These are phyloP conservation scores for Ditylenchus weischeri DNA, from an alignment of 2,888 invertebrate species.

Conservation along the genomic window DNA sequence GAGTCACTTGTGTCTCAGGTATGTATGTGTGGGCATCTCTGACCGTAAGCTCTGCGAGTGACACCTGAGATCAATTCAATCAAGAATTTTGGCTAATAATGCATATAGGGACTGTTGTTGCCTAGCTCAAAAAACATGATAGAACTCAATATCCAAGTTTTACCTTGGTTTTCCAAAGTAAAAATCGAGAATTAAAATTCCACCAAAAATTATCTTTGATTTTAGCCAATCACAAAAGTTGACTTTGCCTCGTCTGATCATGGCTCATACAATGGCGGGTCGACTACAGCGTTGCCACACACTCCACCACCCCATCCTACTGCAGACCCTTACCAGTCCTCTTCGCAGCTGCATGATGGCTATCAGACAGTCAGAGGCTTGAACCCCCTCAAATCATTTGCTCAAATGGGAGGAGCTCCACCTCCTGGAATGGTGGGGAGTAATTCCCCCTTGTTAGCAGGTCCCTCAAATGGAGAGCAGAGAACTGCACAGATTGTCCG, in stretches of 20 bases:
- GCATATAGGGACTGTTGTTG: too few relatives aligned
- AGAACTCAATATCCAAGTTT: neutral
- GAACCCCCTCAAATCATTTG: slow-evolving; percentile 42
- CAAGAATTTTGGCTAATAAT: too few relatives aligned
- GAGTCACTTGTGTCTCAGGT: too few relatives aligned
- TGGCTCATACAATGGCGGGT: slow-evolving; percentile 48
- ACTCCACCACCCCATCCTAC: slow-evolving; percentile 22
- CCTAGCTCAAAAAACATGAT: too few relatives aligned
- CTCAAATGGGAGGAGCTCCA: slow-evolving; percentile 38
- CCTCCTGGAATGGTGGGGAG: slow-evolving; percentile 22
- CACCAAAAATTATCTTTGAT: slow-evolving; percentile 16
- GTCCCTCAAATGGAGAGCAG: neutral
- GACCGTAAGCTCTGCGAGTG: too few relatives aligned
- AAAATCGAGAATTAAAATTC: neutral
- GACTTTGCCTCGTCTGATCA: slow-evolving; percentile 41
- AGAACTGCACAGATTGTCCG: slow-evolving; percentile 39
- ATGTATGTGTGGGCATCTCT: too few relatives aligned
- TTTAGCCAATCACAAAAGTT: slow-evolving; percentile 50
- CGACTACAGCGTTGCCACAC: slow-evolving; percentile 42
- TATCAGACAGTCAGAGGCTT: slow-evolving; percentile 27
- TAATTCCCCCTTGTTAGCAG: slow-evolving; percentile 1
- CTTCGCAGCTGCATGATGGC: slow-evolving; percentile 13
- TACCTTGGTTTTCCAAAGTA: neutral
- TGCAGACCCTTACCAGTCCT: slow-evolving; percentile 14
- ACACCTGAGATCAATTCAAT: too few relatives aligned